Percentiles rank a stretch among this genome's conserved stretches.
phyloP scores from a whole-genome alignment of 2,888 invertebrate genomes.

The Synanthedon formicaeformis region DNA sequence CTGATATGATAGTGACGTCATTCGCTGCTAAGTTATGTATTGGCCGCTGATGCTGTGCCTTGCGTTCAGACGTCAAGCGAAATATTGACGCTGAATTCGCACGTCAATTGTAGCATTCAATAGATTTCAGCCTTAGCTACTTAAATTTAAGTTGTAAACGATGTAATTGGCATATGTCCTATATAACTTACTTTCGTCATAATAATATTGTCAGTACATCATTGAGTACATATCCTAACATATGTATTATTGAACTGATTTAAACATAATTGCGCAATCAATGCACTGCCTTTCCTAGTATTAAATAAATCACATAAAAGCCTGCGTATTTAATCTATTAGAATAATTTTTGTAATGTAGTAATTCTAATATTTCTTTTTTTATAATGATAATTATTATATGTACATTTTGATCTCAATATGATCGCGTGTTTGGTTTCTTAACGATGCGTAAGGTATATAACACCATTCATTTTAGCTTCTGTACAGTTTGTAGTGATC shows the following conservation, averaged over 20 bases:
- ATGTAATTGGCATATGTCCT: too few relatives aligned
- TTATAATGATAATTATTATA: constrained; percentile 21
- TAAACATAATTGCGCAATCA: constrained; percentile 43
- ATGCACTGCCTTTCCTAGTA: constrained; percentile 62
- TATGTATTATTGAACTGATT: constrained; percentile 35
- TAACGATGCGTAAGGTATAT: constrained; percentile 64
- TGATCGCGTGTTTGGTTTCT: constrained; percentile 61
- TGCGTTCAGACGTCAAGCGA: too few relatives aligned
- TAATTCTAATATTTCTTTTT: constrained; percentile 24
- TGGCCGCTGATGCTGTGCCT: too few relatives aligned
- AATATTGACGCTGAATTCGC: too few relatives aligned
- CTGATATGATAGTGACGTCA: too few relatives aligned
- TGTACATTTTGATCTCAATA: constrained; percentile 70
- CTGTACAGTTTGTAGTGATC: constrained; percentile 61
- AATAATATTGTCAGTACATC: too few relatives aligned
- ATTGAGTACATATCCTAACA: constrained; percentile 36
- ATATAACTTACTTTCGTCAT: too few relatives aligned
- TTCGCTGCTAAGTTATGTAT: too few relatives aligned
- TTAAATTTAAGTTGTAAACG: too few relatives aligned
- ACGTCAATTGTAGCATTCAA: too few relatives aligned
- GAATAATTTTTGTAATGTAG: constrained; percentile 18
- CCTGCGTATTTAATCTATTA: constrained; percentile 24
- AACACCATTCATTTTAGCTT: constrained; percentile 66
- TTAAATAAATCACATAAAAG: constrained; percentile 35
- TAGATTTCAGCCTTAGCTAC: too few relatives aligned